Conservation (phyloP, 1,140 invertebrate genomes). For the Zeugodacus cucurbitae region DNA sequence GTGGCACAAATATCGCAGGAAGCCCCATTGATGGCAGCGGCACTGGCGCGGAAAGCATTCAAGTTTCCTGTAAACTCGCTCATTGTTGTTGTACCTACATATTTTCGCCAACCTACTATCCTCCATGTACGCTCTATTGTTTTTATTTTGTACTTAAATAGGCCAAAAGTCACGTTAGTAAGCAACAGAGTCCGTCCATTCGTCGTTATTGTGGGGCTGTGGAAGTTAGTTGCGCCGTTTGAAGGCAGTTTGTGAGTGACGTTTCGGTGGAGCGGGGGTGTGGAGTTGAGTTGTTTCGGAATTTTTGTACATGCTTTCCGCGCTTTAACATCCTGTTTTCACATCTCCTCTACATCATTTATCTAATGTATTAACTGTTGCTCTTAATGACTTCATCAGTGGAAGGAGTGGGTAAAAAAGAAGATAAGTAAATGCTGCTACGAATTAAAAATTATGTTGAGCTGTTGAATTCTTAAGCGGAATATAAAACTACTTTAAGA, state of each 20-base stretch:
- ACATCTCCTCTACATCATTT: conserved; percentile 27
- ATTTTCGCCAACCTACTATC: background rate
- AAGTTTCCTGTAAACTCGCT: background rate
- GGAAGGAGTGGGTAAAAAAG: background rate
- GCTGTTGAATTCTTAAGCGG: background rate
- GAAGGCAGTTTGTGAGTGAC: background rate
- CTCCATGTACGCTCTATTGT: background rate
- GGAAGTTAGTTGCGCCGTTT: background rate
- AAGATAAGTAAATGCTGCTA: background rate
- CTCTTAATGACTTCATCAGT: conserved; percentile 18
- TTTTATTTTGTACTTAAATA: background rate
- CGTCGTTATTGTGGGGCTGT: background rate
- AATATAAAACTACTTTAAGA: too few species aligned
- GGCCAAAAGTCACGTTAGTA: background rate
- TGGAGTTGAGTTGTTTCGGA: background rate
- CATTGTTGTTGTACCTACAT: background rate
- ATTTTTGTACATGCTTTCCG: background rate
- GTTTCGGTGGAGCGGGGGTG: background rate
- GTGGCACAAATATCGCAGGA: conserved; percentile 19
- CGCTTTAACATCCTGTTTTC: background rate
- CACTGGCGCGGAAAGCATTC: background rate
- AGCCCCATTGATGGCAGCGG: background rate
- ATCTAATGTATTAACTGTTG: background rate
- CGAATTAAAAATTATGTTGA: background rate
- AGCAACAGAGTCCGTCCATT: background rate